Evolutionary conservation across 35 echinoderm and acorn worm genomes (phyloP).

Genomic region (Ophiothrix spiculata): DNA sequence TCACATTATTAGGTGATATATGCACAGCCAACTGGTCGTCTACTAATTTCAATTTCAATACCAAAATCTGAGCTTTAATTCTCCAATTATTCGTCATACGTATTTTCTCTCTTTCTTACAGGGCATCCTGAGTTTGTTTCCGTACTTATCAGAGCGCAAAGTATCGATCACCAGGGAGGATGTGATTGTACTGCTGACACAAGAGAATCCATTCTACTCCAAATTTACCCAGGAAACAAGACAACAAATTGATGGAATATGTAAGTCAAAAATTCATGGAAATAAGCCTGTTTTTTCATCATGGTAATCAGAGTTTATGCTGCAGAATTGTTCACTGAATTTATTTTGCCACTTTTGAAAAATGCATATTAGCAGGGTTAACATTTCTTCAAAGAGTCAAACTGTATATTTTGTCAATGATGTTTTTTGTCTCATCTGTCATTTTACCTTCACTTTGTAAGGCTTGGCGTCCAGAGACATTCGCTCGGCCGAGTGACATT

Average conservation of each 20-base stretch:
- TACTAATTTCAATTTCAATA: neutral
- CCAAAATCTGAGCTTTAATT: neutral
- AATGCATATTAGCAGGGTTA: conserved; percentile 43
- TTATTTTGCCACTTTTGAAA: conserved; percentile 35
- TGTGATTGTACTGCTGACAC: conserved; percentile 52
- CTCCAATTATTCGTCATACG: neutral
- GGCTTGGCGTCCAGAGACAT: no score
- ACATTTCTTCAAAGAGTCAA: conserved; percentile 26
- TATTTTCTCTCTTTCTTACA: conserved; percentile 1
- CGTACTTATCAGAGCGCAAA: conserved; percentile 50
- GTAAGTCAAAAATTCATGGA: no score
- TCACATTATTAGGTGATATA: neutral
- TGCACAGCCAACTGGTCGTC: neutral
- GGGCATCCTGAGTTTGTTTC: conserved; percentile 64
- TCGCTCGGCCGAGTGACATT: no score
- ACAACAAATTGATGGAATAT: conserved; percentile 8
- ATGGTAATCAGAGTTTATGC: conserved; percentile 61
- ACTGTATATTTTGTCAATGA: conserved; percentile 35
- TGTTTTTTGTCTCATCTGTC: neutral
- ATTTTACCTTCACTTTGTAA: neutral
- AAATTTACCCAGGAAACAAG: conserved; percentile 51
- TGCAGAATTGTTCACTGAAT: conserved; percentile 40
- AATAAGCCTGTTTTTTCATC: neutral
- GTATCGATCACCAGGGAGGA: conserved; percentile 60
- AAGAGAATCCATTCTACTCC: conserved; percentile 63